Conservation (phyloP, 2,888 invertebrate species). For the Ennomos erosarius region DNA sequence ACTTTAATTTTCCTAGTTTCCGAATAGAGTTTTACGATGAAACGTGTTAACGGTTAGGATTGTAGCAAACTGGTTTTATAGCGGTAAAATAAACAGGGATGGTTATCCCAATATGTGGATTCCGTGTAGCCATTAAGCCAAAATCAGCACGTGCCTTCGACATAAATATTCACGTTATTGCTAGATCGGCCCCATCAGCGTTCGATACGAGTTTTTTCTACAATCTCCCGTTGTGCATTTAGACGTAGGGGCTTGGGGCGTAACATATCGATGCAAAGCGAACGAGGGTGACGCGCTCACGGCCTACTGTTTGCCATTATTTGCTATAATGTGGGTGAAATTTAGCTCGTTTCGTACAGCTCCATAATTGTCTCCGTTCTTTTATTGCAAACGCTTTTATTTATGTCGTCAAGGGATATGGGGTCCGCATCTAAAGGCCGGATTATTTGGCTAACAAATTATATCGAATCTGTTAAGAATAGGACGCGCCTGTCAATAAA, state of each 20-base stretch:
- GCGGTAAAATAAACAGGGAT: conserved; percentile 21
- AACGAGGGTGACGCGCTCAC: conserved; percentile 68
- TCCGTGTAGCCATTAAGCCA: conserved; percentile 74
- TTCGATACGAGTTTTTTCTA: conserved; percentile 66
- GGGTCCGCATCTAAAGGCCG: conserved; percentile 74
- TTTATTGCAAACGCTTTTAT: conserved; percentile 69
- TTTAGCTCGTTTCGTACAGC: conserved; percentile 77
- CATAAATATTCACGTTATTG: conserved; percentile 84
- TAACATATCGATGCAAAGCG: conserved; percentile 74
- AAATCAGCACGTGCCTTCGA: conserved; percentile 78
- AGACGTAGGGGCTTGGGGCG: conserved; percentile 77
- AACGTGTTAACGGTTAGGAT: conserved; percentile 35
- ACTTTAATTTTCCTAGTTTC: conserved; percentile 57
- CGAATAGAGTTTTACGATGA: conserved; percentile 45
- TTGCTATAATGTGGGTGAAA: conserved; percentile 83
- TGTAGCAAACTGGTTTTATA: conserved; percentile 30
- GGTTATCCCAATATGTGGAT: conserved; percentile 68
- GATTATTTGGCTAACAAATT: conserved; percentile 86
- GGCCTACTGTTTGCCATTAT: conserved; percentile 82
- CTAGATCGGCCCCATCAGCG: conserved; percentile 62
- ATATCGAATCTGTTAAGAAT: conserved; percentile 80
- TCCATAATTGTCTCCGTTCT: conserved; percentile 77
- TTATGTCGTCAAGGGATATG: conserved; percentile 58
- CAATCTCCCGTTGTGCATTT: conserved; percentile 80
- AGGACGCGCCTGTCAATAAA: conserved; percentile 80